A percentile compares a stretch with the other conserved stretches of the same genome.
Conservation (phyloP, 2,888 invertebrate species). For the Rhorus exstirpatorius region DNA sequence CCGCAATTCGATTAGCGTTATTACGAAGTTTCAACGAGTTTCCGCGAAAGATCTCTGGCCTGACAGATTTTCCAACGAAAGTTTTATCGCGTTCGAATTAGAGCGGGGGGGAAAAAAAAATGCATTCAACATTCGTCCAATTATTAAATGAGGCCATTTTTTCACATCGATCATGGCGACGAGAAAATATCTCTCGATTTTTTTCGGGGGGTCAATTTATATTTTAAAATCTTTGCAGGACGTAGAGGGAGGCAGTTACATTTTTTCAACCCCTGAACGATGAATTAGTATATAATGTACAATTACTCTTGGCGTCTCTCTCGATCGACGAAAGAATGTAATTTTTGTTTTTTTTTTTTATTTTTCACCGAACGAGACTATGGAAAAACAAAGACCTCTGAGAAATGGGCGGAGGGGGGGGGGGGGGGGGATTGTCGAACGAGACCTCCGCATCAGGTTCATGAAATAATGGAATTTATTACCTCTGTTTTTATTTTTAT, state of each 20-base stretch:
- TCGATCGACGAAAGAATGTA: not conserved
- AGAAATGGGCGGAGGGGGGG: too few relatives aligned
- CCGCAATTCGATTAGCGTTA: constrained; percentile 47
- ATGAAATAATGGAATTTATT: not conserved
- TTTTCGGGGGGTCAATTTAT: too few relatives aligned
- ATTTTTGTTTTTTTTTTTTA: not conserved
- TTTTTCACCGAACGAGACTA: too few relatives aligned
- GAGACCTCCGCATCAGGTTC: not conserved
- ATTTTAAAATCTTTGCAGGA: too few relatives aligned
- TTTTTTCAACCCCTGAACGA: too few relatives aligned
- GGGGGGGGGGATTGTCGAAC: not conserved
- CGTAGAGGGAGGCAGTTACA: too few relatives aligned
- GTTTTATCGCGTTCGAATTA: constrained; percentile 10
- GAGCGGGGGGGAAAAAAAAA: not conserved
- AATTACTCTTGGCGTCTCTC: too few relatives aligned
- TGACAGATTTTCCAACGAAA: constrained; percentile 35
- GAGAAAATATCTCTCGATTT: too few relatives aligned
- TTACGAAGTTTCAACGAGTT: constrained; percentile 32
- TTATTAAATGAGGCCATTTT: not conserved
- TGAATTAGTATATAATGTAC: too few relatives aligned
- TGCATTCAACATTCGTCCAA: not conserved
- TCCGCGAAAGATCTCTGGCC: constrained; percentile 39
- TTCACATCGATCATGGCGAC: too few relatives aligned
- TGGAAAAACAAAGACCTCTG: not conserved
- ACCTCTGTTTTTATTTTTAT: constrained; percentile 1